Evolutionary conservation across 2,113 vertebrate species (phyloP).

Genomic region (Marmota flaviventris): DNA sequence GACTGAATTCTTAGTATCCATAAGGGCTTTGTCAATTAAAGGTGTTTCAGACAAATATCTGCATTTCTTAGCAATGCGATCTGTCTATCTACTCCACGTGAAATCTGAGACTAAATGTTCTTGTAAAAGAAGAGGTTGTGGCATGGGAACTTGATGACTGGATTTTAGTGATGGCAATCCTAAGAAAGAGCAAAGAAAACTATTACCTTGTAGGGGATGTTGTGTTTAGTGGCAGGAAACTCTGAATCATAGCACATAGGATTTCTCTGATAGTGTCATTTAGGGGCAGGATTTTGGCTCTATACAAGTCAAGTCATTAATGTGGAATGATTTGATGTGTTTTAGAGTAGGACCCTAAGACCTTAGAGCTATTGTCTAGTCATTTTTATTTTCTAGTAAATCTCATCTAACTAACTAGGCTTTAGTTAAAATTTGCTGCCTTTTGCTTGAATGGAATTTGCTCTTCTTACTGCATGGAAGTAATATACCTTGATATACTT

Average conservation of each 20-base stretch:
- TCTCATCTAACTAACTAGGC: background rate
- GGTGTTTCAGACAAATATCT: slow-evolving; percentile 58
- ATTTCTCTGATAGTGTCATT: slow-evolving; percentile 57
- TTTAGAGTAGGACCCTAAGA: background rate
- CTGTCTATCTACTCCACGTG: slow-evolving; percentile 76
- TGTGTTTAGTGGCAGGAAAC: slow-evolving; percentile 66
- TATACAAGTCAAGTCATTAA: slow-evolving; percentile 37
- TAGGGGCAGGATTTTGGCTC: background rate
- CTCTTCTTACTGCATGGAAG: background rate
- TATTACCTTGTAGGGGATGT: slow-evolving; percentile 64
- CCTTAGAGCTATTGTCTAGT: background rate
- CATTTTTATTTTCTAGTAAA: background rate
- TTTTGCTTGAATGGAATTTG: slow-evolving; percentile 25
- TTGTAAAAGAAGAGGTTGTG: background rate
- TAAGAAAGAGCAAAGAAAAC: slow-evolving; percentile 52
- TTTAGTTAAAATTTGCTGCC: background rate
- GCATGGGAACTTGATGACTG: background rate
- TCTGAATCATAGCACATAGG: slow-evolving; percentile 66
- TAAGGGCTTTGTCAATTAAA: slow-evolving; percentile 82
- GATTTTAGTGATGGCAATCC: slow-evolving; percentile 58
- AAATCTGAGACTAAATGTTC: slow-evolving; percentile 50
- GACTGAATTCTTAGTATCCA: slow-evolving; percentile 72
- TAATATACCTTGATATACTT: background rate
- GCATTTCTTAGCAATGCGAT: slow-evolving; percentile 72
- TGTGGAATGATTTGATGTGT: fast-evolving